A percentile compares a stretch with the other conserved stretches of the same genome.
Evolutionary conservation across 2,888 invertebrate genomes (phyloP).

Genomic region (Cyclophora albipunctata): DNA sequence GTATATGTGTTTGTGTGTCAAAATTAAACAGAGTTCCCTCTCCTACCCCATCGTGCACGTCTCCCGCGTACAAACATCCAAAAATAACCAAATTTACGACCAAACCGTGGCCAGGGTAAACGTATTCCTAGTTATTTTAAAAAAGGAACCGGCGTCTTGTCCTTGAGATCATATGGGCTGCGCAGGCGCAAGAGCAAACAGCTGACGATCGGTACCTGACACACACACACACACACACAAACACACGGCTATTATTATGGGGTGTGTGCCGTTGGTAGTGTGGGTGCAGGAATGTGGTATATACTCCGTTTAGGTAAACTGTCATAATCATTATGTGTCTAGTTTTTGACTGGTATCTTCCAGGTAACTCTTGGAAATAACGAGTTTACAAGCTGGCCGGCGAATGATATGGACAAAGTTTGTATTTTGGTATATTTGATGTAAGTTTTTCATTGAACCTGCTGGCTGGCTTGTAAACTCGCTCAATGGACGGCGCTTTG

Average conservation of each 20-base stretch:
- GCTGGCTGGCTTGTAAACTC: no score
- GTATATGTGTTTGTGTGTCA: no score
- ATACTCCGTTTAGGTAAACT: constrained; percentile 4
- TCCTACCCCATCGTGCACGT: background rate
- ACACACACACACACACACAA: constrained; percentile 31
- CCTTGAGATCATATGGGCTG: constrained; percentile 73
- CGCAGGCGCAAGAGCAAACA: constrained; percentile 42
- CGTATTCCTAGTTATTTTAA: constrained; percentile 20
- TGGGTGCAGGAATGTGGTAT: constrained; percentile 5
- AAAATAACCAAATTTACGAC: constrained; percentile 13
- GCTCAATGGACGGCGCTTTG: no score
- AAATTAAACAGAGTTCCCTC: no score
- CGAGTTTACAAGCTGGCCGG: no score
- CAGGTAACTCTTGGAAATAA: no score
- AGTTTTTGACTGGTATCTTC: no score
- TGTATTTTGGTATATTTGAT: no score
- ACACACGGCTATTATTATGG: background rate
- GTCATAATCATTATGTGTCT: no score
- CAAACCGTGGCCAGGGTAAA: constrained; percentile 19
- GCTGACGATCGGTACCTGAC: constrained; percentile 71
- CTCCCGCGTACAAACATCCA: constrained; percentile 6
- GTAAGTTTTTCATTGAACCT: no score
- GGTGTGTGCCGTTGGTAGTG: constrained; percentile 1
- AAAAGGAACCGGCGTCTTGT: constrained; percentile 43
- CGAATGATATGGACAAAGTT: no score